phyloP scores from a whole-genome alignment of 2,888 invertebrate species.

The Mechanitis mazaeus region DNA sequence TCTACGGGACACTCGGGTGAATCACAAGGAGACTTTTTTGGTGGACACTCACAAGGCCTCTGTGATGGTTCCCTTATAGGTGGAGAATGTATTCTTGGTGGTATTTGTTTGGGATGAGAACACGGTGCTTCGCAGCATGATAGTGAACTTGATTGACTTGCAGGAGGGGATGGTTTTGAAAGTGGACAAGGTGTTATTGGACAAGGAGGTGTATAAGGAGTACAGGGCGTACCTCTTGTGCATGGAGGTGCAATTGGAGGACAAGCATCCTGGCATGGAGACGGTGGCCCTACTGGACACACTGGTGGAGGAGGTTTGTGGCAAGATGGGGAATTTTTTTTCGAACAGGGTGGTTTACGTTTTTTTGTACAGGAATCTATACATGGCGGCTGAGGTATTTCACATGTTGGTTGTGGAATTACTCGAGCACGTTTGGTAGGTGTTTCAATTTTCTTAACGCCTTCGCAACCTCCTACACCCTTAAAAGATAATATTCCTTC shows the following conservation, averaged over 20 bases:
- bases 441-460: slow-evolving; percentile 28
- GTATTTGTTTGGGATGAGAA: background rate
- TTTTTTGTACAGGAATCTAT: slow-evolving; percentile 31
- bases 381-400: slow-evolving; percentile 37
- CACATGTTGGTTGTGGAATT: slow-evolving; percentile 28
- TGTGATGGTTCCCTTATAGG: slow-evolving; percentile 5
- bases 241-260: slow-evolving; percentile 20
- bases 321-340: slow-evolving; percentile 25
- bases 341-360: slow-evolving; percentile 34
- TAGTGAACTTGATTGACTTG: background rate
- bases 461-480: slow-evolving; percentile 33
- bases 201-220: slow-evolving; percentile 3
- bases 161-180: slow-evolving; percentile 4
- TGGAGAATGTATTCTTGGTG: slow-evolving; percentile 15
- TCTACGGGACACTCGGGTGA: slow-evolving; percentile 12
- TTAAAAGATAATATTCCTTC: slow-evolving; percentile 43
- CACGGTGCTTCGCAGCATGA: background rate
- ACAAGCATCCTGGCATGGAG: slow-evolving; percentile 17
- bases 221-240: slow-evolving; percentile 1
- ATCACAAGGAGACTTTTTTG: slow-evolving; percentile 10
- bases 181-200: slow-evolving; percentile 9
- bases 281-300: slow-evolving; percentile 17
- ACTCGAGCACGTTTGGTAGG: slow-evolving; percentile 35
- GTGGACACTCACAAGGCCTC: slow-evolving; percentile 11
- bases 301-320: slow-evolving; percentile 19